Evolutionary conservation across 2,888 invertebrate genomes (phyloP), one percentile per base, ranked within the genome.

Genomic region (Rhabditoides inermis): DNA sequence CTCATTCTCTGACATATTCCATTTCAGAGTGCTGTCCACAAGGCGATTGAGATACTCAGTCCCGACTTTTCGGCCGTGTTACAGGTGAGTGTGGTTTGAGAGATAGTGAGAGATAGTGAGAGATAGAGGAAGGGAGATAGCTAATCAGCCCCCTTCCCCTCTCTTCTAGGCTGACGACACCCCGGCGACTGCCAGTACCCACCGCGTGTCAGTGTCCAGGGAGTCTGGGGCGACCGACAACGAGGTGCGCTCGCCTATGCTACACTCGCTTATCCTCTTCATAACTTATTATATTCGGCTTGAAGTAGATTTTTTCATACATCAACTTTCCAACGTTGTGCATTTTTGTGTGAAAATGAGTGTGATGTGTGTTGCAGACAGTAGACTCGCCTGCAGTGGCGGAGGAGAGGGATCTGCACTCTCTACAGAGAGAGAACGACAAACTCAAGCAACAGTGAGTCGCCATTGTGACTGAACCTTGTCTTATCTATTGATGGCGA

Each of bases 21-120:
- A 12, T 40, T 49, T 2, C 32, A 49, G 49, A 2, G 56, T 2
- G 67, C 65, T 1, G 65, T 67, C 20, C 63, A 67, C 32, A 49
- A 55, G n/a, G 61, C 65, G 5, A 54, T 65, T 22, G 54, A 57
- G 6, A 65, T 63, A 40, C 46, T 65, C 37, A 57, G 56, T 32
- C 67, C 67, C 1, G 67, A 67, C 51, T 48, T 65, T 35, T 63
- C 67, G 10, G 57, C 60, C 7, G 53, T 63, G 12, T 56, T 67
- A 3, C 64, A 67, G 50, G 67, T 59, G 4, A 25, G 42, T 18
- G 12, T 32, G 18, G n/a, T 44, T 18, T 23, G n/a, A 45, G 30
- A 27, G 27, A 26, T 45, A 15, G 5, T 26, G 2, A 45, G n/a
- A n/a, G 22, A 30, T n/a, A n/a, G n/a, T n/a, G n/a, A 18, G 15